Evolutionary conservation across 2,797 vertebrate genomes (phyloP), one percentile per base, ranked within the genome.

Genomic region (Triplophysa bombifrons): DNA sequence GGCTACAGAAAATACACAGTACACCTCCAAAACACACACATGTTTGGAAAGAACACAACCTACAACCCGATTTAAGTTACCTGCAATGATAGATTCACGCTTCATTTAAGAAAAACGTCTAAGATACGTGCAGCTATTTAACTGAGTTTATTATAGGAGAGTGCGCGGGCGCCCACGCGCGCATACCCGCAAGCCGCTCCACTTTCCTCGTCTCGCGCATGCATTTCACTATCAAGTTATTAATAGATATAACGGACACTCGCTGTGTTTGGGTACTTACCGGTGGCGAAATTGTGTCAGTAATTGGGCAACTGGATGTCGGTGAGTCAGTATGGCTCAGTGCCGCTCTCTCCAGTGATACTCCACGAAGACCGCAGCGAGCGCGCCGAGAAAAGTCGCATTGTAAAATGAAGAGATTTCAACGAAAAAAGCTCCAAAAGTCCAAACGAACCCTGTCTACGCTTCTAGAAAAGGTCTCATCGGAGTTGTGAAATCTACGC

Each of bases 341-440:
- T 71, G 65, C 34, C n/a, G 70, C 63, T 78, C 65, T 68, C 53
- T 82, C 70, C 72, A 73, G 75, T 55, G 69, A 74, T 70, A 67
- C 56, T 78, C 76, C 65, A 69, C 56, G 72, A 76, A 65, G 38
- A 78, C 72, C 50, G 50, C 63, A 79, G 67, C 41, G 72, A 69
- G 72, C 74, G 38, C 67, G 76, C 64, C 13, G 75, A 73, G 68
- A 70, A 83, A 25, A 66, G 68, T 74, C 68, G 80, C 79, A 83
- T 81, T 46, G 66, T 78, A 44, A 68, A 75, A 38, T 14, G 0
- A 27, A 30, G 27, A 50, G n/a, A 70, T 55, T 71, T 22, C 44
- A 55, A 58, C 19, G 34, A 58, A 3, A 41, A 53, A 53, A 76
- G 65, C 76, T 34, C 65, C 3, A 41, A 53, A 53, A 76, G 65